Conservation (phyloP, 2,113 vertebrate genomes). For the Centrocercus urophasianus region DNA sequence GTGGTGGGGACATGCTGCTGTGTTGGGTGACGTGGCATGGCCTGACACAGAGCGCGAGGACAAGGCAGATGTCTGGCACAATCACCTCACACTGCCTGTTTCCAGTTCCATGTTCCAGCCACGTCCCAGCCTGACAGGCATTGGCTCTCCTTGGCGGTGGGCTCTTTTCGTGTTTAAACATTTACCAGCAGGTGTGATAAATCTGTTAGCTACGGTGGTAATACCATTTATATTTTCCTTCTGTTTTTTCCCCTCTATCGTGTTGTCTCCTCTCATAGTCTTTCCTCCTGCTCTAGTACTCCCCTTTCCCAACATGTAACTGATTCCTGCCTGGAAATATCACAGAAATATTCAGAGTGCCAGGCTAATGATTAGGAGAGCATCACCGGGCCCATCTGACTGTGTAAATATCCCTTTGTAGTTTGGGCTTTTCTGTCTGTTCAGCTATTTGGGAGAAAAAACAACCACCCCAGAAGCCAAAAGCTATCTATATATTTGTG, state of each 20-base stretch:
- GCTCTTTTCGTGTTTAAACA: neutral
- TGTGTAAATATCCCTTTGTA: neutral
- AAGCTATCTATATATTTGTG: neutral
- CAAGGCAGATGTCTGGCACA: neutral
- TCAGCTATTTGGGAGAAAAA: slow-evolving; percentile 49
- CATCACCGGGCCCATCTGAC: slow-evolving; percentile 20
- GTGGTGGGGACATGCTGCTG: neutral
- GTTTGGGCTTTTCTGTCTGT: slow-evolving; percentile 37
- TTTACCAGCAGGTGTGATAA: neutral
- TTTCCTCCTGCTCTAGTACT: slow-evolving; percentile 5
- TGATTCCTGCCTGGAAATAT: slow-evolving; percentile 32
- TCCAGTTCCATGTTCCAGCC: neutral
- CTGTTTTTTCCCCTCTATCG: neutral
- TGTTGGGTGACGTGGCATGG: rapidly evolving
- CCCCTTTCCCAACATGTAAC: slow-evolving; percentile 9
- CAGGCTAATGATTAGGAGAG: neutral
- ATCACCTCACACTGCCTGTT: neutral
- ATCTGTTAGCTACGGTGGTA: neutral
- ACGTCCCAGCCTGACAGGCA: rapidly evolving
- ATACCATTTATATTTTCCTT: neutral
- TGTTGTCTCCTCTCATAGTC: neutral
- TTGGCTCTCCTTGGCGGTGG: rapidly evolving
- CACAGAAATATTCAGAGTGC: neutral
- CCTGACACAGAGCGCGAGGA: neutral
- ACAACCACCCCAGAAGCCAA: slow-evolving; percentile 33